Conservation (phyloP, 2,113 vertebrate genomes). For the Cyrtonyx montezumae region DNA sequence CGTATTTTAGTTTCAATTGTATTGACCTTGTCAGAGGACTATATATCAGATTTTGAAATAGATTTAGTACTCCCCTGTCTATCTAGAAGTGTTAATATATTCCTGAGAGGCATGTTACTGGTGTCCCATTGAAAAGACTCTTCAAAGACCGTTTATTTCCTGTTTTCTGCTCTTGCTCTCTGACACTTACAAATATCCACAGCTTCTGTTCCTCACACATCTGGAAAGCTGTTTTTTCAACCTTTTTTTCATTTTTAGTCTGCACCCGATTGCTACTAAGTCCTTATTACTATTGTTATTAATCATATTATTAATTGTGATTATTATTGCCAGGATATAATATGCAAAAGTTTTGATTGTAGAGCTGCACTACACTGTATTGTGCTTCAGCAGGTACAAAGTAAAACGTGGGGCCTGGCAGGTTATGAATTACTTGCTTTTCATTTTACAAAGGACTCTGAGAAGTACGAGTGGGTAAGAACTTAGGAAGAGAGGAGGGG, state of each 20-base stretch:
- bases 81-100: neutral
- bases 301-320: neutral
- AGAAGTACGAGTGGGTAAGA: neutral
- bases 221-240: neutral
- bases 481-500: neutral
- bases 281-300: neutral
- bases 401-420: neutral
- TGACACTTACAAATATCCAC: neutral
- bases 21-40: neutral
- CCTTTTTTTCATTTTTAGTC: neutral
- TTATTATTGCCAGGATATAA: neutral
- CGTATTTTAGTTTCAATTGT: neutral
- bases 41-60: neutral
- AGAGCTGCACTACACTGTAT: neutral
- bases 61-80: neutral
- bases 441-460: neutral
- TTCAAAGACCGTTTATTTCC: neutral
- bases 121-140: neutral
- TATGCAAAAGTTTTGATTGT: neutral
- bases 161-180: neutral
- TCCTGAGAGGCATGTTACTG: neutral
- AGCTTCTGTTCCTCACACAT: neutral
- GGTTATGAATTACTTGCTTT: neutral
- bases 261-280: neutral
- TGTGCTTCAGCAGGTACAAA: neutral